Evolutionary conservation across 2,113 vertebrate genomes (phyloP).

Genomic region (Pica pica): DNA sequence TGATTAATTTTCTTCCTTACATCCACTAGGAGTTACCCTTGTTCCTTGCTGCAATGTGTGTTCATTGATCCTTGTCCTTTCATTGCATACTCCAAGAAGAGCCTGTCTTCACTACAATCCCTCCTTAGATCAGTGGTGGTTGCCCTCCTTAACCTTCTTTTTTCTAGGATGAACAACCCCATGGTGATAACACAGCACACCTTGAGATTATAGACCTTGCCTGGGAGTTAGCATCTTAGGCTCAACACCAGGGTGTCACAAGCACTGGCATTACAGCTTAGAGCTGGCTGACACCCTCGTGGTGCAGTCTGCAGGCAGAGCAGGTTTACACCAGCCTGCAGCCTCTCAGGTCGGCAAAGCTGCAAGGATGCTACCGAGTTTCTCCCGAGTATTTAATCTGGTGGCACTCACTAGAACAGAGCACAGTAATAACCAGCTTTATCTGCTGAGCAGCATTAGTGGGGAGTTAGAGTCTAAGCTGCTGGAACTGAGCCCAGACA

Average conservation of each 20-base stretch:
- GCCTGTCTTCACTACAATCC: background rate
- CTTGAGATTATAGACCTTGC: background rate
- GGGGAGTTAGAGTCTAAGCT: background rate
- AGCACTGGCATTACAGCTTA: background rate
- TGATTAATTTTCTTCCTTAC: background rate
- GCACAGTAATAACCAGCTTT: constrained; percentile 21
- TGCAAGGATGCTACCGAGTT: background rate
- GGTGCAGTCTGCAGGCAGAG: background rate
- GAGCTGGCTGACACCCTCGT: background rate
- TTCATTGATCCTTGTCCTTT: background rate
- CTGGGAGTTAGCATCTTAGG: background rate
- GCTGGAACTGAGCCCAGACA: constrained; percentile 31
- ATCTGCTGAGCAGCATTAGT: constrained; percentile 27
- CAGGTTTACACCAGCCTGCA: background rate
- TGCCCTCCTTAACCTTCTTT: background rate
- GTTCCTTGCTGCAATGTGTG: background rate
- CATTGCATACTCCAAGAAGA: background rate
- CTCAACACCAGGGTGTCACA: background rate
- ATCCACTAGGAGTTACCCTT: background rate
- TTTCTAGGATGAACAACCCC: background rate
- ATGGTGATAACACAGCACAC: background rate
- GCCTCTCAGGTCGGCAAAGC: background rate
- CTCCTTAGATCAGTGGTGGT: background rate
- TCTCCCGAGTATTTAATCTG: background rate
- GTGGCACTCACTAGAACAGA: background rate